A percentile compares a stretch with the other conserved stretches of the same genome.
phyloP scores from a whole-genome alignment of 2,888 invertebrate species.

The Mesorhabditis belari region DNA sequence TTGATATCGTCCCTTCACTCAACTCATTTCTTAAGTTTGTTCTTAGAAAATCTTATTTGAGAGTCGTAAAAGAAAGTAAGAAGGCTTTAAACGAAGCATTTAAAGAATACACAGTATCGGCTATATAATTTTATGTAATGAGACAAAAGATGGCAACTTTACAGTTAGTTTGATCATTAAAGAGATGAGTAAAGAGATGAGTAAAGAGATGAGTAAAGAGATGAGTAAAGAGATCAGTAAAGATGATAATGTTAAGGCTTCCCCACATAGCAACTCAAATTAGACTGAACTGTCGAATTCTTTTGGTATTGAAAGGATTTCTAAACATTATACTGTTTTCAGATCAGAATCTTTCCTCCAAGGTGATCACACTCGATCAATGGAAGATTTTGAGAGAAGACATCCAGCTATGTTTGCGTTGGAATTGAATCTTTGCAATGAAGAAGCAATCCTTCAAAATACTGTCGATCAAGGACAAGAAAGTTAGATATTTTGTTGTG shows the following conservation, averaged over 20 bases:
- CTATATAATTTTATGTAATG: no score
- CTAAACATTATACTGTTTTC: neutral
- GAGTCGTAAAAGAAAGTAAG: no score
- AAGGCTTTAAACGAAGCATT: no score
- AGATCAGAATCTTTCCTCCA: constrained; percentile 16
- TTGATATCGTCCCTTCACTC: constrained; percentile 27
- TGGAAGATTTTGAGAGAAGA: constrained; percentile 24
- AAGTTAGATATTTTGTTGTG: neutral
- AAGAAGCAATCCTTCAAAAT: constrained; percentile 1
- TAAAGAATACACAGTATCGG: no score
- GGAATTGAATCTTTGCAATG: constrained; percentile 9
- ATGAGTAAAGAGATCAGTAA: no score
- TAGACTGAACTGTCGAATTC: no score
- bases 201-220: no score
- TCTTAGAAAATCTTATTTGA: neutral
- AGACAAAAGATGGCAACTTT: no score
- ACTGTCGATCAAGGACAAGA: constrained; percentile 7
- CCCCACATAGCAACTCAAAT: no score
- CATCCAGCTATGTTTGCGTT: constrained; percentile 38
- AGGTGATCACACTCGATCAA: constrained; percentile 12
- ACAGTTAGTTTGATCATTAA: no score
- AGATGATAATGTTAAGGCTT: no score
- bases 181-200: no score
- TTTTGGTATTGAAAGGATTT: constrained; percentile 1
- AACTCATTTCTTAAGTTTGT: constrained; percentile 13